Evolutionary conservation across 2,113 vertebrate genomes (phyloP), one percentile per base, ranked within the genome.

Genomic region (Dromaius novaehollandiae): DNA sequence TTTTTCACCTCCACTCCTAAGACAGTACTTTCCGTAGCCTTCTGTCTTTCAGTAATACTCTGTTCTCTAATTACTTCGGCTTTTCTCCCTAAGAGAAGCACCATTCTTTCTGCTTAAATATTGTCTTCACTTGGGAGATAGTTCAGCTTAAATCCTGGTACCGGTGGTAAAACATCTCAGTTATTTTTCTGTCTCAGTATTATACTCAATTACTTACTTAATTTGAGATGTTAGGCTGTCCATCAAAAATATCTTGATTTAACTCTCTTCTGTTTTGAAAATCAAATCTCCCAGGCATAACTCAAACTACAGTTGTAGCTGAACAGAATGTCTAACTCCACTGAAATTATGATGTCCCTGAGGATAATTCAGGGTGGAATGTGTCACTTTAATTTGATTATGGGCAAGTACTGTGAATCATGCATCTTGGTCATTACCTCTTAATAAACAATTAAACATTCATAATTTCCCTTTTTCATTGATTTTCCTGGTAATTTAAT

Each of bases 301-400:
- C 6, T 18, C 24, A 83, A 71, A 70, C 2, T 25, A 21, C 5
- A 69, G 7, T 3, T 77, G n/a, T 21, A 61, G 11, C 13, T 70
- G 34, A 86, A 55, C 8, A 15, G 2, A 46, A 2, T 1, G 1
- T 7, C 10, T 55, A 71, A 77, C 1, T 71, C 18, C 2, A 30
- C 15, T 20, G 17, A 42, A 19, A 15, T 69, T 34, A 80, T 25
- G 12, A 19, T n/a, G 15, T 32, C 4, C 1, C 17, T n/a, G 7
- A 58, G 19, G 36, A 38, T 58, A 70, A 17, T n/a, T 61, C 38
- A 70, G 22, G 30, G 8, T 4, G 51, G 26, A 56, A 42, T 30
- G 36, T 60, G 5, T n/a, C 9, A 50, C 26, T 65, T 74, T 48
- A 74, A 65, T 61, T 56, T 30, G 60, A 17, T 2, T 44, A 28